phyloP scores from a whole-genome alignment of 2,113 vertebrate species.

The Eptesicus fuscus region DNA sequence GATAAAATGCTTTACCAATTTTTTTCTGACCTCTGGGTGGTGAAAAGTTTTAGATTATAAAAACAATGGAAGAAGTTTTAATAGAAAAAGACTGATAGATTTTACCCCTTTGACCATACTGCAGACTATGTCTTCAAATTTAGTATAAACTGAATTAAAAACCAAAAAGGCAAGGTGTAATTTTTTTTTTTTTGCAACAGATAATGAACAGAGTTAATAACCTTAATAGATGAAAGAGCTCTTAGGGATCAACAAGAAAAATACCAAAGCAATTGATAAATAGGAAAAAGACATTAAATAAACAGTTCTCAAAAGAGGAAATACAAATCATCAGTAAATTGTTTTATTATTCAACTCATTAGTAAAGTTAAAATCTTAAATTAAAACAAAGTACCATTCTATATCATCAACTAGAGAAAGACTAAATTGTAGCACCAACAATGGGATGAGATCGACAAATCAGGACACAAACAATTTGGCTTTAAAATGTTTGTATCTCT shows the following conservation, averaged over 20 bases:
- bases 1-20: background rate
- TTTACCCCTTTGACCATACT: background rate
- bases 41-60: slow-evolving; percentile 16
- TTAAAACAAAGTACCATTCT: background rate
- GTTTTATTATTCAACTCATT: slow-evolving; percentile 13
- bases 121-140: background rate
- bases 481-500: background rate
- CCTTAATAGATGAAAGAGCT: background rate
- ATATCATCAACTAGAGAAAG: background rate
- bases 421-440: background rate
- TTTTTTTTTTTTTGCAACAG: background rate
- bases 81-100: background rate
- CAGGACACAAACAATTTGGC: background rate
- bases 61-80: background rate
- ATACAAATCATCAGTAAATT: background rate
- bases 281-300: background rate
- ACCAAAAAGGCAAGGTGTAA: background rate
- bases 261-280: background rate
- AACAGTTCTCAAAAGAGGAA: background rate
- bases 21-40: background rate
- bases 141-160: slow-evolving; percentile 13
- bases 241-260: background rate
- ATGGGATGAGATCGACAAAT: background rate
- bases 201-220: background rate
- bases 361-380: background rate